Conservation (phyloP, 2,113 vertebrate genomes). For the Pelvicachromis taeniatus region DNA sequence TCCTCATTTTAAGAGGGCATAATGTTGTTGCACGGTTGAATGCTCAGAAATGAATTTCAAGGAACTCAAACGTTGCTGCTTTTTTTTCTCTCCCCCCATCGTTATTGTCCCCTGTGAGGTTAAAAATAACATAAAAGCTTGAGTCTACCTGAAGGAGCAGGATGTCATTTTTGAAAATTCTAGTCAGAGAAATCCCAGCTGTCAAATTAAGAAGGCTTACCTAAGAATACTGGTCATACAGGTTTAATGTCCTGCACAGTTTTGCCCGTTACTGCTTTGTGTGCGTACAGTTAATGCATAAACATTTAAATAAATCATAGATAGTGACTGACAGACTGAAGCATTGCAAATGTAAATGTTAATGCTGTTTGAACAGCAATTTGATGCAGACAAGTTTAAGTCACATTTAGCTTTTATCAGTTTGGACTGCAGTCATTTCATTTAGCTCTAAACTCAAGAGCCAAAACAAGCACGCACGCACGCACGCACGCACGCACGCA, state of each 20-base stretch:
- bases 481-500: no score
- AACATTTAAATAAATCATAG: background rate
- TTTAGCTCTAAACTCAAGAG: background rate
- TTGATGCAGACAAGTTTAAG: background rate
- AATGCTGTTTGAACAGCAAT: background rate
- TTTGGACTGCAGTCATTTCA: background rate
- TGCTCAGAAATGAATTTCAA: conserved; percentile 44
- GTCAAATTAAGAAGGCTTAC: conserved; percentile 9
- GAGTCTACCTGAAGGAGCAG: conserved; percentile 8
- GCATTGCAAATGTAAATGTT: background rate
- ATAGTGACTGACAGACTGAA: background rate
- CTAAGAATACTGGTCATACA: background rate
- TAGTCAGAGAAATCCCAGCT: background rate
- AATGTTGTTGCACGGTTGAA: conserved; percentile 56
- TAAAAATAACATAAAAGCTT: conserved; percentile 22
- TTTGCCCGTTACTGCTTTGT: background rate
- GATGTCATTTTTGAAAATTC: background rate
- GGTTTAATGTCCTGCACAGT: background rate
- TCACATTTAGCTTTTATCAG: background rate
- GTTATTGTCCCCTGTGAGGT: conserved; percentile 35
- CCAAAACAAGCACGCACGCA: background rate
- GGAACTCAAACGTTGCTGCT: conserved; percentile 27
- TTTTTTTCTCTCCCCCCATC: background rate
- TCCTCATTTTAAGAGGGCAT: conserved; percentile 47
- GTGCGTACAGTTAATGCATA: background rate